A percentile compares a stretch with the other conserved stretches of the same genome.
These are phyloP conservation scores for Drosophila sp. DNA, from an alignment of 1,140 invertebrate genomes.

Conservation along the genomic window DNA sequence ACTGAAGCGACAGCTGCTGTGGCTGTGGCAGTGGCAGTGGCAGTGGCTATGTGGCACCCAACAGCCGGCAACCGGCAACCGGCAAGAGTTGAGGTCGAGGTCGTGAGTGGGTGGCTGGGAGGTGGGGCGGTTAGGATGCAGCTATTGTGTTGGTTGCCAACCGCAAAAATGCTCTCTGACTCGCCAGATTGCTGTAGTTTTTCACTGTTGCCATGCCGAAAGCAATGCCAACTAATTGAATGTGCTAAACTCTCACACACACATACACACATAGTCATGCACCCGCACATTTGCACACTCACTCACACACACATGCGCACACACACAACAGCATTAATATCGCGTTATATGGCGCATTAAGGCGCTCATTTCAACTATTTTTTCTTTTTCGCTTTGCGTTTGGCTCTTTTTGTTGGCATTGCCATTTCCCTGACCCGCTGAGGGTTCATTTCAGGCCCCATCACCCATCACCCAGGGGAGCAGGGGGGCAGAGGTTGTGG, in stretches of 20 bases:
- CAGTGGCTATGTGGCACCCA: background rate
- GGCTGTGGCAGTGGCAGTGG: constrained; percentile 1
- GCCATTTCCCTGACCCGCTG: constrained; percentile 26
- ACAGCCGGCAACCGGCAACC: background rate
- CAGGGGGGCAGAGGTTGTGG: background rate
- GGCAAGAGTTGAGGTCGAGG: constrained; percentile 58
- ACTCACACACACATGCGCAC: background rate
- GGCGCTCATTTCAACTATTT: constrained; percentile 59
- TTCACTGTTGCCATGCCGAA: constrained; percentile 56
- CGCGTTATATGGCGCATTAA: constrained; percentile 72
- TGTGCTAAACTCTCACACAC: constrained; percentile 63
- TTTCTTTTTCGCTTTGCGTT: constrained; percentile 21
- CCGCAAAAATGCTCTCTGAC: constrained; percentile 63
- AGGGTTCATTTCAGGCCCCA: constrained; percentile 40
- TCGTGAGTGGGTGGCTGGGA: constrained; percentile 47
- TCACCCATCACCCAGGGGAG: constrained; percentile 27
- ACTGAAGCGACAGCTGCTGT: constrained; percentile 31
- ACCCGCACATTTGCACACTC: background rate
- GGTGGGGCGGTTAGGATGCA: background rate
- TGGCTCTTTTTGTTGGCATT: constrained; percentile 25
- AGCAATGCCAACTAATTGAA: constrained; percentile 77
- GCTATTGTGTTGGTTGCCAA: constrained; percentile 63
- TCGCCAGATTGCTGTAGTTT: constrained; percentile 26
- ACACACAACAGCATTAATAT: constrained; percentile 49
- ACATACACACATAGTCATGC: background rate